Evolutionary conservation across 2,797 vertebrate genomes (phyloP).

Genomic region (Micropoecilia bifurca): DNA sequence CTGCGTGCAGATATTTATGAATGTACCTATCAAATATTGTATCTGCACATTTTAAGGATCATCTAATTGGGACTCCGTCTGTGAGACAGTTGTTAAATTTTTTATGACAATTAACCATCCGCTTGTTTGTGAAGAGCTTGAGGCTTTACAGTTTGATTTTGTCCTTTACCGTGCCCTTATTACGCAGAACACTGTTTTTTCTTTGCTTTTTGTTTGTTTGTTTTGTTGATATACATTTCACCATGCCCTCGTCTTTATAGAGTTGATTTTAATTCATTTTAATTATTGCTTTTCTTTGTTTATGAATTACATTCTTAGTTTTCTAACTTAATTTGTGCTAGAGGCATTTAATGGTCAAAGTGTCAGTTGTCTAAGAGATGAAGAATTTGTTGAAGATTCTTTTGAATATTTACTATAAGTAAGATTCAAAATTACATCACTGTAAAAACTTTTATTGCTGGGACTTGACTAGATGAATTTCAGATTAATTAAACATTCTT

Average conservation of each 20-base stretch:
- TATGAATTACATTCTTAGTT: not conserved
- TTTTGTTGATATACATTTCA: constrained; percentile 35
- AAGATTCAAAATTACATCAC: not conserved
- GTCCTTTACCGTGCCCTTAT: not conserved
- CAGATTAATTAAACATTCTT: not conserved
- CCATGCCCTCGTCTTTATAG: not conserved
- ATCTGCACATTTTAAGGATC: constrained; percentile 55
- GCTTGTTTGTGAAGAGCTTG: constrained; percentile 47
- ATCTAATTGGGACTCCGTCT: constrained; percentile 6
- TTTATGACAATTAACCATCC: constrained; percentile 20
- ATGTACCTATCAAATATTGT: constrained; percentile 25
- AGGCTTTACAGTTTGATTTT: constrained; percentile 31
- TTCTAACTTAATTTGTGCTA: not conserved
- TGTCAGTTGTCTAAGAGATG: not conserved
- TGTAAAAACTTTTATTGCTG: too few species aligned
- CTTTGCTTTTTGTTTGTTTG: not conserved
- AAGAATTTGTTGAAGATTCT: not conserved
- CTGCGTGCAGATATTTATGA: constrained; percentile 53
- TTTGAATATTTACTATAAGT: not conserved
- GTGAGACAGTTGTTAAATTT: not conserved
- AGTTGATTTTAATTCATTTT: not conserved
- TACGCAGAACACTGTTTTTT: not conserved
- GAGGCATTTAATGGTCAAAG: not conserved
- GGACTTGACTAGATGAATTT: not conserved
- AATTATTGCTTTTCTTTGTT: not conserved